Evolutionary conservation across 2,888 invertebrate species (phyloP).

Genomic region (Acrobasis repandana): DNA sequence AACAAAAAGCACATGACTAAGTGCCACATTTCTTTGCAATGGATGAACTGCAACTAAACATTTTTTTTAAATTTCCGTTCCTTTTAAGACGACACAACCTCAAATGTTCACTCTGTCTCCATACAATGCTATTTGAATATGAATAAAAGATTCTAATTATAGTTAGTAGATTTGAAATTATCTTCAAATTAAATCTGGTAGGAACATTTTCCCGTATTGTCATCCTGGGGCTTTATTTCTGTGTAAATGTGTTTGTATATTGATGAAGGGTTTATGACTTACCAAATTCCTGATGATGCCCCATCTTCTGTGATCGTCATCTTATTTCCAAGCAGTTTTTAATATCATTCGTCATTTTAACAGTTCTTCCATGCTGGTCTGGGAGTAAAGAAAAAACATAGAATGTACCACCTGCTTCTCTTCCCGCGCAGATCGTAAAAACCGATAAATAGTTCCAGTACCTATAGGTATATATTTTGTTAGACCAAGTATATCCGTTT

Average conservation of each 20-base stretch:
- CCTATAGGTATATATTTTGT: too few relatives aligned
- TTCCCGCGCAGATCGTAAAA: too few relatives aligned
- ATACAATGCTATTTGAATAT: slow-evolving; percentile 3
- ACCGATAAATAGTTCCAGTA: too few relatives aligned
- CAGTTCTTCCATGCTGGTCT: too few relatives aligned
- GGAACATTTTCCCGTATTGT: not conserved
- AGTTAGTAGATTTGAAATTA: not conserved
- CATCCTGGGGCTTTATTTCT: not conserved
- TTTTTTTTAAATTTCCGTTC: not conserved
- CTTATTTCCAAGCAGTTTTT: too few relatives aligned
- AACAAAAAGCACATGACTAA: slow-evolving; percentile 36
- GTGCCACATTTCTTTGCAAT: slow-evolving; percentile 40
- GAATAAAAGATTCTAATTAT: slow-evolving; percentile 2
- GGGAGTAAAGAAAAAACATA: too few relatives aligned
- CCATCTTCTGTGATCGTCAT: too few relatives aligned
- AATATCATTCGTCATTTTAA: too few relatives aligned
- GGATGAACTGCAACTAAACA: slow-evolving; percentile 20
- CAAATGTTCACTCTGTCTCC: slow-evolving; percentile 6
- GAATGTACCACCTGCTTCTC: too few relatives aligned
- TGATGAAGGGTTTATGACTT: not conserved
- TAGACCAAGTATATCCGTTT: too few relatives aligned
- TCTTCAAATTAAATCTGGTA: not conserved
- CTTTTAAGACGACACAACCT: not conserved
- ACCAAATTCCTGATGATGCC: too few relatives aligned
- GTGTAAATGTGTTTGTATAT: not conserved